A percentile compares a stretch with the other conserved stretches of the same genome.
Evolutionary conservation across 2,797 vertebrate genomes (phyloP).

Genomic region (Cirrhinus mrigala): DNA sequence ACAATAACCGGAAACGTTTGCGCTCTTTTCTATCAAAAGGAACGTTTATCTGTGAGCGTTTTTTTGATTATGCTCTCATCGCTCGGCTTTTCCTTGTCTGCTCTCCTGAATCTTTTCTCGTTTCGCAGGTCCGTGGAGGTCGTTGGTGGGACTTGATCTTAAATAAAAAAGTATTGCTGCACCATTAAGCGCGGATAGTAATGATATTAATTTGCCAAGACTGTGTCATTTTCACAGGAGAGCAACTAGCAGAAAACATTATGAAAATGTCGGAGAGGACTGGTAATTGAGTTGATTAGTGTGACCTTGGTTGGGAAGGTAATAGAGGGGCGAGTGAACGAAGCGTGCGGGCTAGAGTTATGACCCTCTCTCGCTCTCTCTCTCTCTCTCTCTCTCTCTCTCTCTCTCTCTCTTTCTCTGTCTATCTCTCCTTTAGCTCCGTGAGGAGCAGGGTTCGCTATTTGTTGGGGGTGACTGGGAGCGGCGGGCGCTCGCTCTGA

Average conservation of each 20-base stretch:
- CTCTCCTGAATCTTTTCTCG: conserved; percentile 14
- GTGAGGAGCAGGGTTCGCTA: conserved; percentile 65
- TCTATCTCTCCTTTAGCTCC: conserved; percentile 27
- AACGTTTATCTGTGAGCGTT: background rate
- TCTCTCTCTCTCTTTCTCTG: conserved; percentile 20
- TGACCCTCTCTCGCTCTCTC: conserved; percentile 75
- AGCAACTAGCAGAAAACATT: conserved; percentile 98
- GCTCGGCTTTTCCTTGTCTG: background rate
- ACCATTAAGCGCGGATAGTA: conserved; percentile 94
- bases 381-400: background rate
- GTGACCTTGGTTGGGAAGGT: conserved; percentile 97
- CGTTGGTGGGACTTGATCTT: conserved; percentile 80
- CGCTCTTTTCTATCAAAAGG: background rate
- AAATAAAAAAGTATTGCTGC: conserved; percentile 88
- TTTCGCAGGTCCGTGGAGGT: conserved; percentile 71
- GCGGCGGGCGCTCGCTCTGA: conserved; percentile 73
- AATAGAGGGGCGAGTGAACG: conserved; percentile 86
- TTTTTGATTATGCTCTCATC: background rate
- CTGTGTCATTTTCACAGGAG: conserved; percentile 98
- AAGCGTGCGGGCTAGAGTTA: conserved; percentile 84
- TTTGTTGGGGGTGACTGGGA: conserved; percentile 80
- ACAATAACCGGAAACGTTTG: background rate
- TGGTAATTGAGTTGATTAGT: conserved; percentile 99
- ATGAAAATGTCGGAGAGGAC: conserved; percentile 95
- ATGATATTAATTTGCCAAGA: conserved; percentile 99